These are phyloP conservation scores for Griposia aprilina DNA, from an alignment of 2,888 invertebrate species.

Conservation along the genomic window DNA sequence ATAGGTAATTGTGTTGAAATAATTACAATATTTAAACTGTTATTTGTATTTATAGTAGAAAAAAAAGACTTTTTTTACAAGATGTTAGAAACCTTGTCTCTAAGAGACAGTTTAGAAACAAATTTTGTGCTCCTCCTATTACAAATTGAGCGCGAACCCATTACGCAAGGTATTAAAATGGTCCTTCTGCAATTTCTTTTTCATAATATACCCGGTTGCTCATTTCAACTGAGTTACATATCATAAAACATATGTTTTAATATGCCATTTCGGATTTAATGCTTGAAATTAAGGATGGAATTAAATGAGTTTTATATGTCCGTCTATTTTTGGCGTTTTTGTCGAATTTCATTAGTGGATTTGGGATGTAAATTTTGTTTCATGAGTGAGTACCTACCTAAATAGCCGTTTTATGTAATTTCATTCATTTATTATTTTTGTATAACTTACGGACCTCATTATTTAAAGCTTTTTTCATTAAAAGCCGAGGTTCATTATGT, in stretches of 20 bases:
- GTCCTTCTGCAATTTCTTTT: constrained; percentile 21
- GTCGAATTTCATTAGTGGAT: constrained; percentile 8
- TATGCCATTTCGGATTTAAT: constrained; percentile 47
- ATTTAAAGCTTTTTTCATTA: not conserved
- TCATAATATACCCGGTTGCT: constrained; percentile 27
- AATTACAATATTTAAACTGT: too few species aligned
- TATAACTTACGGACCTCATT: not conserved
- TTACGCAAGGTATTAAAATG: too few species aligned
- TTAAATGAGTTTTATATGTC: constrained; percentile 45
- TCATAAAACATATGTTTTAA: constrained; percentile 59
- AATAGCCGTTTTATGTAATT: not conserved
- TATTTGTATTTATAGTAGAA: too few species aligned
- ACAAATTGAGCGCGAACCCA: not conserved
- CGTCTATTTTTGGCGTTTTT: constrained; percentile 41
- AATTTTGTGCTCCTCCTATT: not conserved
- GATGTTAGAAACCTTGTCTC: not conserved
- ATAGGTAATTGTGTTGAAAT: too few species aligned
- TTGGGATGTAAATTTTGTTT: constrained; percentile 23
- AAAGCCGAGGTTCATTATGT: not conserved
- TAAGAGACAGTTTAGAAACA: not conserved
- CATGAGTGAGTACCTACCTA: too few species aligned
- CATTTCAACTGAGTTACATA: constrained; percentile 52
- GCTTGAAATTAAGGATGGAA: constrained; percentile 45
- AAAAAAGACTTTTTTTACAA: too few species aligned
- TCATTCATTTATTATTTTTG: not conserved